Evolutionary conservation across 2,113 vertebrate genomes (phyloP), one percentile per base, ranked within the genome.

Genomic region (Apteryx owenii): DNA sequence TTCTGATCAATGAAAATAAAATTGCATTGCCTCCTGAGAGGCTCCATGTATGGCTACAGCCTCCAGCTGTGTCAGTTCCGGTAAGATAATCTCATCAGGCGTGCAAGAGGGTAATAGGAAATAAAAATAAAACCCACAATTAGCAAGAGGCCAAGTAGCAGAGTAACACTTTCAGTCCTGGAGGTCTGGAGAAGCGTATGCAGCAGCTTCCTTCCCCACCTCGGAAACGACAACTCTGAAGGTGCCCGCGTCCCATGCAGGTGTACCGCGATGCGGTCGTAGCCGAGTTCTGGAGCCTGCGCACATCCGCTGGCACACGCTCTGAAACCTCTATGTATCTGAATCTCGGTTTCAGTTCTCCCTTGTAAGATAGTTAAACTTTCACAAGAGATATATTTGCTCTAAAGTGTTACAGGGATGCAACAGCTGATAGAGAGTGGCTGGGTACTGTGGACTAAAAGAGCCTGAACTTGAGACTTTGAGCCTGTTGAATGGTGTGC

Each of bases 1-100:
- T 98, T 98, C 98, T 98, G 98, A 98, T 98, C 98, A 98, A 98
- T 98, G 98, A 98, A 98, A 98, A 98, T 98, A 98, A 98, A 98
- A 98, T 98, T 98, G 98, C 97, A 85, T 98, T 98, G 98, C 98
- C 98, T 98, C 98, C 98, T 98, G 97, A 98, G 98, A 98, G 98
- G 98, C 98, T 97, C 95, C 97, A 94, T 89, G 95, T 98, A 98
- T 92, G 97, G 98, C 98, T 98, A 92, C 98, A 97, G 98, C 98
- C 98, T 98, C 98, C 98, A 98, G 98, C 98, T 98, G 98, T 98
- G 98, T 98, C 98, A 98, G 98, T 98, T 98, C 98, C 98, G 98
- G 98, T 98, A 98, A 98, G 98, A 98, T 98, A 98, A 98, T 98
- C 98, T 98, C 98, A 98, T 98, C 98, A 98, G 98, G 98, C 97